Base-by-base conservation (phyloP, 2,797 vertebrate species). In the Acestrorhynchus altus region DNA sequence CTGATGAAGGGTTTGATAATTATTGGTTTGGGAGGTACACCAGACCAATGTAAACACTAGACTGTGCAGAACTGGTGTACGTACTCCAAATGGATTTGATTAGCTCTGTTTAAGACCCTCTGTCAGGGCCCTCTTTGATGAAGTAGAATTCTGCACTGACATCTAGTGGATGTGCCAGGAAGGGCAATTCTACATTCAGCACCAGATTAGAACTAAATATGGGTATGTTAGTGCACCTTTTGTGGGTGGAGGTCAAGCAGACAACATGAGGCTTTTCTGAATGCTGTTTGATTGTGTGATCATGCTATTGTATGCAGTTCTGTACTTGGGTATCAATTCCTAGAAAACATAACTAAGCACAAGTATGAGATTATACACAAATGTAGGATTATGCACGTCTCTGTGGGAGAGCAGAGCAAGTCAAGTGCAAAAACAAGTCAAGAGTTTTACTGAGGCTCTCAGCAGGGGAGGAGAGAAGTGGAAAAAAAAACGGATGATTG, bases 91-190 rank as follows among this genome's bases (percentile, higher is more conserved):
- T 76, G 42, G 52, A 49, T 76, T 76, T 76, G 35, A 76, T 61
- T 63, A 63, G 44, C 35, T 69, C 20, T 51, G 67, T 70, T 61
- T 24, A 42, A 46, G 44, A 71, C 47, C 39, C 35, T 64, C 57
- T 40, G 9, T 65, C 42, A 24, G 20, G 63, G 10, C 26, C 39
- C 75, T 20, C 75, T 84, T 20, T 80, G 20, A 12, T 39, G 42
- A 77, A 71, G 40, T 11, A 18, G 28, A 74, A 83, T 61, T 73
- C 70, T 80, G 79, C 4, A 70, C 83, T 93, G 92, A 86, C 92
- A 87, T 85, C 91, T 91, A 65, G 86, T 90, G 92, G 89, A 42
- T 2, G n/a, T 13, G 28, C 4, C 0, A 31, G 4, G 26, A 20
- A 89, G 57, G 87, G 81, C 90, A 89, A 80, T 39, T n/a, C 15